These are phyloP conservation scores for Piscicola geometra DNA, from an alignment of 2,888 invertebrate genomes.

Conservation along the genomic window DNA sequence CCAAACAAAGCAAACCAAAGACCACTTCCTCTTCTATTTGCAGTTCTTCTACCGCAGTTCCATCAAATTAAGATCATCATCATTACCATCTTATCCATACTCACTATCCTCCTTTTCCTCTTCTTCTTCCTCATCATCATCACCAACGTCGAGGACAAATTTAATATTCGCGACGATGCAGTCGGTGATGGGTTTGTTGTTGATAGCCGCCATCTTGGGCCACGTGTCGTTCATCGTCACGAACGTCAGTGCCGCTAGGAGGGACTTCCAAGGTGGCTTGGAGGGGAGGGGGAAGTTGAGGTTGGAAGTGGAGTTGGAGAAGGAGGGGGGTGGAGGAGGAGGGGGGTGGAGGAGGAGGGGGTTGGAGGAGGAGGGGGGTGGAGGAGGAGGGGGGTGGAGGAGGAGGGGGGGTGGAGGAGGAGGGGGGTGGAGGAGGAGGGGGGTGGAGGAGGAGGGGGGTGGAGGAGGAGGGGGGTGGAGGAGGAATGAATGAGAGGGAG, in stretches of 20 bases:
- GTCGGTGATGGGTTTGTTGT: slow-evolving; percentile 83
- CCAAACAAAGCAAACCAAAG: not conserved
- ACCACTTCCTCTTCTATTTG: slow-evolving; percentile 22
- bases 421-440: no score
- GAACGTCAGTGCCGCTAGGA: slow-evolving; percentile 89
- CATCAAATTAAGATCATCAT: not conserved
- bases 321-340: no score
- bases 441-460: no score
- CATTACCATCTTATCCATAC: slow-evolving; percentile 1
- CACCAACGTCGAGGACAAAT: slow-evolving; percentile 86
- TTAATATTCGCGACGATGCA: slow-evolving; percentile 91
- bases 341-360: no score
- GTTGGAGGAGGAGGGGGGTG: no score
- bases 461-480: no score
- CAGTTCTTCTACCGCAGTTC: slow-evolving; percentile 31
- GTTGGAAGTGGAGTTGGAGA: no score
- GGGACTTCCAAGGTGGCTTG: slow-evolving; percentile 89
- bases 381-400: no score
- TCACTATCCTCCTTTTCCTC: slow-evolving; percentile 73
- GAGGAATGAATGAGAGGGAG: no score
- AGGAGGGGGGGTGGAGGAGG: no score
- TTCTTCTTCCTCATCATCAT: slow-evolving; percentile 91
- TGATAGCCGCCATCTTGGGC: slow-evolving; percentile 92
- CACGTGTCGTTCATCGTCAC: slow-evolving; percentile 98
- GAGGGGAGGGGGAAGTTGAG: no score